phyloP scores from a whole-genome alignment of 2,888 invertebrate species.

The Pseudococcus viburni region DNA sequence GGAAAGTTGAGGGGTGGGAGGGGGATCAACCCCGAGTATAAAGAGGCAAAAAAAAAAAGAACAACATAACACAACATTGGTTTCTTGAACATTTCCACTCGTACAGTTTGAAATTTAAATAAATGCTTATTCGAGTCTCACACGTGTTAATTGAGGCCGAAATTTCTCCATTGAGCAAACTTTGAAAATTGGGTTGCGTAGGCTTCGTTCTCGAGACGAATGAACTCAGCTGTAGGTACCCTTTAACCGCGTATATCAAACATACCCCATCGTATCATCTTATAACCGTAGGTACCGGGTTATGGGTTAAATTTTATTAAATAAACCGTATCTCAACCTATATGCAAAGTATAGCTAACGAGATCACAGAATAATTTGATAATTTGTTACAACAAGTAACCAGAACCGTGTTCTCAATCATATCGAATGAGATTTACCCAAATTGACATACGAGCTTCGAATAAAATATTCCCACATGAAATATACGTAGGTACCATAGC shows the following conservation, averaged over 20 bases:
- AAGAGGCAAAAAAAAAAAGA: neutral
- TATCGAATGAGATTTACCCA: conserved; percentile 12
- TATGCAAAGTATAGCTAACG: neutral
- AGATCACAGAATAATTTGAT: conserved; percentile 55
- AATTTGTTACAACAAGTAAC: conserved; percentile 15
- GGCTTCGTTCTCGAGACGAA: too few species aligned
- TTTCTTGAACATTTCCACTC: neutral
- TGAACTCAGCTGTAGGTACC: neutral
- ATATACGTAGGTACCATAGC: neutral
- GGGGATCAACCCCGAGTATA: neutral
- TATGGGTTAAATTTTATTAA: neutral
- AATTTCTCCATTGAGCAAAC: conserved; percentile 19
- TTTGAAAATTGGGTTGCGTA: neutral
- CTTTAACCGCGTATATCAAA: neutral
- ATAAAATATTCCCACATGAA: neutral
- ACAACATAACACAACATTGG: neutral
- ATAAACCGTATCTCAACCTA: neutral
- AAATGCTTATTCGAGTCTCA: conserved; percentile 24
- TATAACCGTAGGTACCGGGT: neutral
- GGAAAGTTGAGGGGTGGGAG: neutral
- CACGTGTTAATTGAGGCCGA: neutral
- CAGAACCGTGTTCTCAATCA: conserved; percentile 13
- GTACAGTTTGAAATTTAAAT: neutral
- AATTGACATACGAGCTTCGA: neutral
- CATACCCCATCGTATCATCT: neutral